Evolutionary conservation across 37 sponge, comb jelly and placozoan species (phyloP).

Genomic region (Chondrosia reniformis): DNA sequence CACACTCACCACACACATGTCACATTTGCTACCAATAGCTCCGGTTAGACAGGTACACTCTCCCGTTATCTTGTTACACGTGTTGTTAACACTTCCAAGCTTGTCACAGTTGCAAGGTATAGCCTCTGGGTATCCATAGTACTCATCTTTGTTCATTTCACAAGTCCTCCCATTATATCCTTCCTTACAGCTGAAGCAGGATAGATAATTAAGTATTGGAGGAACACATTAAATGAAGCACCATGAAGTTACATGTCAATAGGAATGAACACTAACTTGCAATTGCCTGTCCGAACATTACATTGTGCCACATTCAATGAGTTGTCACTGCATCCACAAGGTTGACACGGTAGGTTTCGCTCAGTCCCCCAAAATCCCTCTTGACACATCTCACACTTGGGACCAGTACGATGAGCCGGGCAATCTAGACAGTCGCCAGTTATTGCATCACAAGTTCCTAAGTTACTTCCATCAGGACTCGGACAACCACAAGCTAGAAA

Average conservation of each 20-base stretch:
- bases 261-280: background rate
- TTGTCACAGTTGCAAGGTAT: background rate
- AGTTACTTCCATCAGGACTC: background rate
- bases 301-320: too few species aligned
- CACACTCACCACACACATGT: conserved; percentile 4
- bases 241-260: too few species aligned
- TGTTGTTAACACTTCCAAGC: background rate
- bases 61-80: background rate
- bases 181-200: background rate
- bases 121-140: background rate
- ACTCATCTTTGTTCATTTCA: background rate
- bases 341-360: background rate
- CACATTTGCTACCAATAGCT: background rate
- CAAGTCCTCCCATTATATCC: background rate
- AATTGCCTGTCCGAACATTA: background rate
- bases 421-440: background rate
- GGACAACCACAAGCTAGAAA: background rate
- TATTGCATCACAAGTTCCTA: background rate
- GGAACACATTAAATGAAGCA: too few species aligned
- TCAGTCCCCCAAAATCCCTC: background rate
- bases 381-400: background rate
- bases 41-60: background rate
- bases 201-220: too few species aligned
- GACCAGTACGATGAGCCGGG: background rate
- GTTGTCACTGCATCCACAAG: too few species aligned